Evolutionary conservation across 2,888 invertebrate genomes (phyloP).

Genomic region (Cenopis cana): DNA sequence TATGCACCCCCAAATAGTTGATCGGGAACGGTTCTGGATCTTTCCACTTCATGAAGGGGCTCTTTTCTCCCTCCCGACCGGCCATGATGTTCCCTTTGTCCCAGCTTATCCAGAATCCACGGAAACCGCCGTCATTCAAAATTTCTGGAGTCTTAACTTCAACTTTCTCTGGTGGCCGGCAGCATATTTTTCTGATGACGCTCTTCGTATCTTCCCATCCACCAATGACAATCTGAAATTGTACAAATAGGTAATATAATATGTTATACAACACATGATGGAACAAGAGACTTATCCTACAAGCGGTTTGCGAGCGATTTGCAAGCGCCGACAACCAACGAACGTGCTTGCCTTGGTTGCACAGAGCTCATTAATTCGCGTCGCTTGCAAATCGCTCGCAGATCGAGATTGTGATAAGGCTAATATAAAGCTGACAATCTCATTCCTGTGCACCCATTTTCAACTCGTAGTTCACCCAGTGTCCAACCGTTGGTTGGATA

Average conservation of each 20-base stretch:
- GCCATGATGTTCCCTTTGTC: conserved; percentile 13
- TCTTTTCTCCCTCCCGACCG: conserved; percentile 13
- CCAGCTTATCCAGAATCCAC: conserved; percentile 24
- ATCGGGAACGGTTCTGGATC: conserved; percentile 24
- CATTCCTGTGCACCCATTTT: too few relatives aligned
- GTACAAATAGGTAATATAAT: not conserved
- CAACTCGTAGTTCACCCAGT: too few relatives aligned
- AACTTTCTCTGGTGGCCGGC: conserved; percentile 8
- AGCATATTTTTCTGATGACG: conserved; percentile 21
- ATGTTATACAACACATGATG: not conserved
- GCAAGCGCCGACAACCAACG: not conserved
- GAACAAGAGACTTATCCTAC: not conserved
- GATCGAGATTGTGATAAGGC: too few relatives aligned
- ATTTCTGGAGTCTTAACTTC: conserved; percentile 18
- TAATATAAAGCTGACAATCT: too few relatives aligned
- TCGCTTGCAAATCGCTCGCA: too few relatives aligned
- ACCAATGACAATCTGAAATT: conserved; percentile 19
- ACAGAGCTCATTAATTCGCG: too few relatives aligned
- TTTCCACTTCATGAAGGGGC: conserved; percentile 25
- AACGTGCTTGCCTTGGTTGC: not conserved
- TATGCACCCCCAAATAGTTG: conserved; percentile 25
- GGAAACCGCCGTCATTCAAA: conserved; percentile 10
- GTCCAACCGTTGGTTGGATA: too few relatives aligned
- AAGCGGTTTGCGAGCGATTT: not conserved
- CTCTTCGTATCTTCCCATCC: conserved; percentile 22